Evolutionary conservation across 2,888 invertebrate genomes (phyloP), one percentile per base, ranked within the genome.

Genomic region (Watsonalla cultraria): DNA sequence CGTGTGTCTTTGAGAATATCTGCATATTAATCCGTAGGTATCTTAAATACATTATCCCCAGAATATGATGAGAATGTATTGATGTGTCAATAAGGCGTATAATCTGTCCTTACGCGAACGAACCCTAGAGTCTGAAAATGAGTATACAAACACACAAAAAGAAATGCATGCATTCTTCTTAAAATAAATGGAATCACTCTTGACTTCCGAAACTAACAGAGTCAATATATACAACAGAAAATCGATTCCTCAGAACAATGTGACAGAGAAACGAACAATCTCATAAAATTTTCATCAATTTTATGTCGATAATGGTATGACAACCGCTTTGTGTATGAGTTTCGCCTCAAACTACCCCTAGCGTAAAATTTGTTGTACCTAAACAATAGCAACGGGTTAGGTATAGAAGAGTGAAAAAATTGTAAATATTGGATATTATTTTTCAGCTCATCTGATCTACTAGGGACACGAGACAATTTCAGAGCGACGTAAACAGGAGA

Each of bases 91-190:
- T 24, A 24, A 24, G 24, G 24, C 24, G 1, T 24, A 24, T 24
- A 24, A 24, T 24, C 24, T 24, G 24, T 24, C 24, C 24, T 24
- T 24, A 24, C 4, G 24, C 24, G 70, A 71, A 65, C 24, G 24
- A 24, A 24, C 24, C 24, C 24, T 24, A 24, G 24, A 24, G 78
- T 82, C 78, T 80, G 82, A 84, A 84, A 82, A 85, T 85, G 86
- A 89, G 82, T 86, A 82, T 74, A 86, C 88, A 87, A 80, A 85
- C 89, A 90, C 82, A 86, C 89, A 80, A 79, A 80, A 79, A 88
- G 86, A 90, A 90, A 90, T 90, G 87, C 90, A 90, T 81, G 86
- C 90, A 90, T 87, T 82, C 88, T 78, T 84, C 89, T 89, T 89
- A 90, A 76, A 86, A 82, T 84, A 90, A 89, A 90, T 90, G 90